Evolutionary conservation across 2,888 invertebrate species (phyloP).

Genomic region (Cephus pygmeus): DNA sequence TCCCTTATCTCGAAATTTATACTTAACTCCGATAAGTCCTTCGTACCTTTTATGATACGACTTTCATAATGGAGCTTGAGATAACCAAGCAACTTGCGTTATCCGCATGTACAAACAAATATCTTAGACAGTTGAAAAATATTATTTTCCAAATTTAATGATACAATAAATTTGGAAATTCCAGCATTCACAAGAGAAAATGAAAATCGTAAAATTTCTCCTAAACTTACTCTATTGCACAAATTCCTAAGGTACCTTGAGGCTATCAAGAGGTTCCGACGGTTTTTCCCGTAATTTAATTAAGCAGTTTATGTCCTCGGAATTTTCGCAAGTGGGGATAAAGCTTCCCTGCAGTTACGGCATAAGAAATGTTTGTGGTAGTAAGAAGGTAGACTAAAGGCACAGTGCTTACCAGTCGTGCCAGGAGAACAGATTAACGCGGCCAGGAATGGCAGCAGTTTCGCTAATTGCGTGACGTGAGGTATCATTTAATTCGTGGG

Average conservation of each 20-base stretch:
- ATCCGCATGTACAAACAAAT: background rate
- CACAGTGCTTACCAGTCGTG: background rate
- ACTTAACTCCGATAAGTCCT: background rate
- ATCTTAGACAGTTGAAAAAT: background rate
- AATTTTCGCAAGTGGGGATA: constrained; percentile 17
- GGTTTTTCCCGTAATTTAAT: constrained; percentile 38
- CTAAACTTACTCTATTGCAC: background rate
- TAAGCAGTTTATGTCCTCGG: constrained; percentile 38
- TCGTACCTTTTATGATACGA: background rate
- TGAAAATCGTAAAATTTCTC: background rate
- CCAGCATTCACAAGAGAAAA: background rate
- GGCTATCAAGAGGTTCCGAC: constrained; percentile 24
- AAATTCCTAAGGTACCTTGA: background rate
- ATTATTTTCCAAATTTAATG: background rate
- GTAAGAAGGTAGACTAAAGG: background rate
- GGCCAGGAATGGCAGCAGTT: background rate
- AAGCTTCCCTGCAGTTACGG: background rate
- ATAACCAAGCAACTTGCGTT: background rate
- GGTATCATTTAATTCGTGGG: background rate
- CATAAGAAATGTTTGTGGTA: background rate
- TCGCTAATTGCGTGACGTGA: background rate
- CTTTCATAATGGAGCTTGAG: background rate
- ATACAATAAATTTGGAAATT: too few species aligned
- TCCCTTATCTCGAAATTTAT: background rate
- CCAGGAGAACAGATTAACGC: background rate